Percentiles rank a stretch among this genome's conserved stretches.
phyloP scores from a whole-genome alignment of 2,888 invertebrate genomes.

The Drosophila prolongata region DNA sequence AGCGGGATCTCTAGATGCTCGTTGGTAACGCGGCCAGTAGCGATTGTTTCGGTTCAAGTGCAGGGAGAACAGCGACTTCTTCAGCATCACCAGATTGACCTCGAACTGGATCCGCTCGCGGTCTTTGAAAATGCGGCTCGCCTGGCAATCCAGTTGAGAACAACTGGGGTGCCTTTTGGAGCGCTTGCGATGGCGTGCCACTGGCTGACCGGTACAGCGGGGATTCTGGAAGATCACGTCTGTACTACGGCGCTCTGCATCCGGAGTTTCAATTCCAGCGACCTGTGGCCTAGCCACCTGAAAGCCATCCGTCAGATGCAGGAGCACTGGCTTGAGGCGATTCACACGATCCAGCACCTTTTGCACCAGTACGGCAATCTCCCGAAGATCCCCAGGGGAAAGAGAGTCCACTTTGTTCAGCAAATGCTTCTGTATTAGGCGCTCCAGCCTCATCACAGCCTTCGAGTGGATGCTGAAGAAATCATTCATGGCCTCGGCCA shows the following conservation, averaged over 20 bases:
- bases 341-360: neutral
- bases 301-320: too few relatives aligned
- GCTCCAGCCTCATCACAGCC: neutral
- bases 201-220: neutral
- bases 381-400: neutral
- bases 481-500: neutral
- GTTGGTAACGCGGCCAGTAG: neutral
- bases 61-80: neutral
- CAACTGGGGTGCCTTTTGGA: too few relatives aligned
- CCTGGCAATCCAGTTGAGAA: too few relatives aligned
- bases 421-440: neutral
- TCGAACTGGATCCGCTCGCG: neutral
- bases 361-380: neutral
- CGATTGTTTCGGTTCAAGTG: neutral
- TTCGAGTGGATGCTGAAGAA: neutral
- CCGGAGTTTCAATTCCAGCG: neutral
- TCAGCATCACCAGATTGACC: neutral
- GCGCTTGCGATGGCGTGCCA: too few relatives aligned
- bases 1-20: neutral
- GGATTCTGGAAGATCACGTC: neutral
- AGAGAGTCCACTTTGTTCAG: neutral
- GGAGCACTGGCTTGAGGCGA: neutral
- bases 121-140: neutral
- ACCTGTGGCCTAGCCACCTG: too few relatives aligned
- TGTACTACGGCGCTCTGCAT: neutral